Conservation (phyloP, 2,888 invertebrate species). For the Chalcosyrphus nemorum region DNA sequence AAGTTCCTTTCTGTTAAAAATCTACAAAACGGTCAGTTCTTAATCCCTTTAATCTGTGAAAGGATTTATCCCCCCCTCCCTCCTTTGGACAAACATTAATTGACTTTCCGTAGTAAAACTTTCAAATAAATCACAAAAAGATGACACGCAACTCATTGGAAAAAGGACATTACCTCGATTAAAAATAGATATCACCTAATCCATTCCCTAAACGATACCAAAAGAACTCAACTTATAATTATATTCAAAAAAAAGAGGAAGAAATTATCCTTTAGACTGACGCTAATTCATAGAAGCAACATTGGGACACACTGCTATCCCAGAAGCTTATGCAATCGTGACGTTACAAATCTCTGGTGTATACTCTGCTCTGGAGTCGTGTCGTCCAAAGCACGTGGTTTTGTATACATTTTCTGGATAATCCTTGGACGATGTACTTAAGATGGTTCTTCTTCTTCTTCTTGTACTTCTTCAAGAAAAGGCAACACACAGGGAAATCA, state of each 20-base stretch:
- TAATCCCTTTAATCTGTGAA: background rate
- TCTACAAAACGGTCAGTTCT: background rate
- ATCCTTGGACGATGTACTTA: constrained; percentile 42
- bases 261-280: constrained; percentile 21
- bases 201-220: background rate
- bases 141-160: background rate
- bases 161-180: background rate
- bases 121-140: background rate
- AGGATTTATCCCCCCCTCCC: background rate
- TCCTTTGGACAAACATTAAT: background rate
- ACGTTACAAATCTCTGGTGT: background rate
- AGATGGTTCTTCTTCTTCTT: constrained; percentile 6
- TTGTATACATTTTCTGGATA: constrained; percentile 42
- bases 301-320: background rate
- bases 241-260: constrained; percentile 10
- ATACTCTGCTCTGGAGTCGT: constrained; percentile 2
- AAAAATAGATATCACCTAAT: background rate
- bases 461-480: background rate
- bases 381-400: constrained; percentile 26
- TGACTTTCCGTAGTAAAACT: background rate
- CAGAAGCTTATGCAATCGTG: background rate
- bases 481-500: constrained; percentile 3
- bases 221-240: background rate
- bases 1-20: too few species aligned
- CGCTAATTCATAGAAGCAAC: constrained; percentile 5